Conservation (phyloP, 2,113 vertebrate genomes). For the Eptesicus fuscus region DNA sequence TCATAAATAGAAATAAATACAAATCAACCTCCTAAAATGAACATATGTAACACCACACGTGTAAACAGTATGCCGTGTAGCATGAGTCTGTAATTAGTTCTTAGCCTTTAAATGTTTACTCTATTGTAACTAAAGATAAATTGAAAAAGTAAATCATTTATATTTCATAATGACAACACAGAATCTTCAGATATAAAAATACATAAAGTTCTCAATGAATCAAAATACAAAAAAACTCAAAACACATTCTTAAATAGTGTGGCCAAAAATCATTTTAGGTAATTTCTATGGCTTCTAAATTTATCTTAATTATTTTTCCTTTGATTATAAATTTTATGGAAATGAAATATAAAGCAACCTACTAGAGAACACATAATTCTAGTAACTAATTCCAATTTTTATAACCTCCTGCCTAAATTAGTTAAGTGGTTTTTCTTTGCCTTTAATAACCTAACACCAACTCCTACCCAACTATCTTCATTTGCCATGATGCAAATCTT, state of each 20-base stretch:
- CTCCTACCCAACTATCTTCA: neutral
- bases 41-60: neutral
- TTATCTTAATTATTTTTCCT: neutral
- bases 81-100: neutral
- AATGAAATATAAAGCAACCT: conserved; percentile 7
- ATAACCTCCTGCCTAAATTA: neutral
- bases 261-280: neutral
- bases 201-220: neutral
- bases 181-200: conserved; percentile 16
- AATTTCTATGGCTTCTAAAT: neutral
- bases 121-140: neutral
- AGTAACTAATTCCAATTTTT: neutral
- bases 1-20: conserved; percentile 13
- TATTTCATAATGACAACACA: neutral
- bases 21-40: neutral
- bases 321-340: neutral
- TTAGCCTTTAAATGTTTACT: neutral
- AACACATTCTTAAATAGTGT: neutral
- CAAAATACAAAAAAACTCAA: neutral
- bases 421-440: neutral
- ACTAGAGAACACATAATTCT: neutral
- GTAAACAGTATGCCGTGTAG: neutral
- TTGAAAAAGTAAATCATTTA: neutral
- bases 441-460: neutral
- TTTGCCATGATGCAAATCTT: neutral